Percentiles rank a stretch among this genome's conserved stretches.
phyloP scores from a whole-genome alignment of 2,113 vertebrate genomes.

The Pseudorhombus dupliciocellatus region DNA sequence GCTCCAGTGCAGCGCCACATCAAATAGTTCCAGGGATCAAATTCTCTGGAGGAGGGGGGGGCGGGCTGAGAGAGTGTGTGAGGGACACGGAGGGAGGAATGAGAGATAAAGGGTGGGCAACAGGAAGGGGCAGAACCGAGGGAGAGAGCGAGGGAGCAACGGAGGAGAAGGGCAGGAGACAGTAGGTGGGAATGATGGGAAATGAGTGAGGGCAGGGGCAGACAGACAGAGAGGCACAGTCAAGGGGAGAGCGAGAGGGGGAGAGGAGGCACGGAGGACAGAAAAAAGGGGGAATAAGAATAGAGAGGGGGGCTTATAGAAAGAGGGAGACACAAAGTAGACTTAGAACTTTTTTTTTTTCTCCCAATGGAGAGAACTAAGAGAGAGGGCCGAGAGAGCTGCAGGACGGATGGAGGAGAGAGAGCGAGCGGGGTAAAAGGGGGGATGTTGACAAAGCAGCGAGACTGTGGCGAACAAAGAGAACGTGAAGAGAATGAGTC shows the following conservation, averaged over 20 bases:
- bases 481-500: slow-evolving; percentile 87
- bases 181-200: slow-evolving; percentile 80
- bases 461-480: slow-evolving; percentile 85
- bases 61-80: slow-evolving; percentile 50
- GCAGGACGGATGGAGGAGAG: slow-evolving; percentile 66
- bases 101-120: slow-evolving; percentile 70
- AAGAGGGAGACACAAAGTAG: slow-evolving; percentile 76
- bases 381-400: slow-evolving; percentile 61
- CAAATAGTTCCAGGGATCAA: slow-evolving; percentile 76
- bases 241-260: slow-evolving; percentile 69
- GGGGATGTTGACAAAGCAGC: slow-evolving; percentile 83
- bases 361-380: slow-evolving; percentile 56
- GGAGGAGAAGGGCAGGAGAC: slow-evolving; percentile 73
- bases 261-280: slow-evolving; percentile 20
- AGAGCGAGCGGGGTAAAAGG: slow-evolving; percentile 65
- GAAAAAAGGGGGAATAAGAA: slow-evolving; percentile 53
- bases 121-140: slow-evolving; percentile 66
- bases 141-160: slow-evolving; percentile 59
- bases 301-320: slow-evolving; percentile 74
- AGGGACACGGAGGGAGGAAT: slow-evolving; percentile 60
- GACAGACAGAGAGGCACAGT: slow-evolving; percentile 79
- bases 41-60: slow-evolving; percentile 61
- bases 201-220: slow-evolving; percentile 76
- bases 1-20: slow-evolving; percentile 68
- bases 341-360: slow-evolving; percentile 73